Conservation (phyloP, 2,113 vertebrate species). For the Ptychochromis oligacanthus region DNA sequence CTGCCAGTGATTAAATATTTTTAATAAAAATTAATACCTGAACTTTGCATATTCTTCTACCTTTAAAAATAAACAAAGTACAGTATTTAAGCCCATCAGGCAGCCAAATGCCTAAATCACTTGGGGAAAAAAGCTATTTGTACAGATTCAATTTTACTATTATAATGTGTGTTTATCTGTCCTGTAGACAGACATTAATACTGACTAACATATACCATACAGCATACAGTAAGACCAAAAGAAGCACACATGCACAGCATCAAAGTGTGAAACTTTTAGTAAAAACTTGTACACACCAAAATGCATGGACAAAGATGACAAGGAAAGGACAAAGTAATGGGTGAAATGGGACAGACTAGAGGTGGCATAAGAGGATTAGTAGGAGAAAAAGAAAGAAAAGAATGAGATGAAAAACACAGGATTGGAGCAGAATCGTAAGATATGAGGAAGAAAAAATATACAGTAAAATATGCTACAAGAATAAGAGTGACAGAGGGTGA, state of each 20-base stretch:
- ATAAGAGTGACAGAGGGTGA: not conserved
- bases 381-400: slow-evolving; percentile 26
- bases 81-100: not conserved
- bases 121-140: not conserved
- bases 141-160: not conserved
- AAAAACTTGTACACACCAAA: not conserved
- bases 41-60: not conserved
- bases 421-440: slow-evolving; percentile 13
- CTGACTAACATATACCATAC: not conserved
- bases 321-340: slow-evolving; percentile 14
- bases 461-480: not conserved
- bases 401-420: slow-evolving; percentile 26
- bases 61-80: not conserved
- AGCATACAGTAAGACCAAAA: not conserved
- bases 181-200: not conserved
- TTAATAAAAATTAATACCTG: not conserved
- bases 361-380: slow-evolving; percentile 45
- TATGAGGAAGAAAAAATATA: not conserved
- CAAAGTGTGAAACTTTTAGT: not conserved
- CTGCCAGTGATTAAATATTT: too few species aligned
- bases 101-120: not conserved
- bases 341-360: slow-evolving; percentile 19
- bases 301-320: not conserved
- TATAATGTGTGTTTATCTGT: not conserved
- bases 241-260: not conserved